These are phyloP conservation scores for Eurois occulta DNA, from an alignment of 2,888 invertebrate species.

Conservation along the genomic window DNA sequence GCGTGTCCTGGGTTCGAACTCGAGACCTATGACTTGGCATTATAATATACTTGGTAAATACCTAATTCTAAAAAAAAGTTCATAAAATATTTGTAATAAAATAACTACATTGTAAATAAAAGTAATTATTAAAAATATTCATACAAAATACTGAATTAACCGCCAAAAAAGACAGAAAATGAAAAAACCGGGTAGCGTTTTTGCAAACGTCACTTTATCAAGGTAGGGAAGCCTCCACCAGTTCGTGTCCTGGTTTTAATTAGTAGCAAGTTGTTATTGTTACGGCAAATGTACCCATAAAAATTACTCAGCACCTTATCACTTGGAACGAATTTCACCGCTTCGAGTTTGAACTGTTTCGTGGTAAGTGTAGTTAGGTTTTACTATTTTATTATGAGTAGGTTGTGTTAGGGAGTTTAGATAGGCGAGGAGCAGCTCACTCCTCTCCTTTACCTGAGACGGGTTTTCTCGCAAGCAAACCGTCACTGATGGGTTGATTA, in stretches of 20 bases:
- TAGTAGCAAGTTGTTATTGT: slow-evolving; percentile 88
- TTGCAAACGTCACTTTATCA: slow-evolving; percentile 79
- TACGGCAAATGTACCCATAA: slow-evolving; percentile 83
- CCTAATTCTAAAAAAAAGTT: too few species aligned
- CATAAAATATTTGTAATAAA: too few species aligned
- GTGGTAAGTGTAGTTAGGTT: slow-evolving; percentile 8
- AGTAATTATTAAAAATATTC: not conserved
- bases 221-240: slow-evolving; percentile 81
- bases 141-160: too few species aligned
- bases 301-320: slow-evolving; percentile 84
- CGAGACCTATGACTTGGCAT: too few species aligned
- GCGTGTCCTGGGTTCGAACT: too few species aligned
- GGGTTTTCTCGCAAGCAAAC: too few species aligned
- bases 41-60: too few species aligned
- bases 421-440: not conserved
- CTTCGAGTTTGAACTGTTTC: slow-evolving; percentile 43
- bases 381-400: not conserved
- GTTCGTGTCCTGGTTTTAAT: slow-evolving; percentile 86
- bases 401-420: not conserved
- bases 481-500: too few species aligned
- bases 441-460: too few species aligned
- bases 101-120: not conserved
- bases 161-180: not conserved
- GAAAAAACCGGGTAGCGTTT: slow-evolving; percentile 49
- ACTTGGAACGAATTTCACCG: slow-evolving; percentile 73